Evolutionary conservation across 2,113 vertebrate species (phyloP).

Genomic region (Chelonoidis abingdonii): DNA sequence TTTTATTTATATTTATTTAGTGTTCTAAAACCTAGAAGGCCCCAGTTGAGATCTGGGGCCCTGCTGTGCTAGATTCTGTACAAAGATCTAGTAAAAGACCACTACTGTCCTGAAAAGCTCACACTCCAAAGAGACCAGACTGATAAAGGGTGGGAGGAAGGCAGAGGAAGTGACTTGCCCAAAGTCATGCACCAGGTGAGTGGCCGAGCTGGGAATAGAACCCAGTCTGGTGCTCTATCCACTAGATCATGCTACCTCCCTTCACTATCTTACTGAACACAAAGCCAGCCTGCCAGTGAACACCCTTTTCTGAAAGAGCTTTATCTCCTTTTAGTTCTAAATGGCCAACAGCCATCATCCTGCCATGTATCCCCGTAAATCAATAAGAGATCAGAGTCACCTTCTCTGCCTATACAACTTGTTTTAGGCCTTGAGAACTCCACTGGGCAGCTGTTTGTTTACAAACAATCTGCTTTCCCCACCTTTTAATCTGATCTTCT

Average conservation of each 20-base stretch:
- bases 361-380: accelerated
- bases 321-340: accelerated
- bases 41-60: no score
- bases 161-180: no score
- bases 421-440: accelerated
- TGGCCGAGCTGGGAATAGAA: not conserved
- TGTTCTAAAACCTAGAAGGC: not conserved
- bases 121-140: not conserved
- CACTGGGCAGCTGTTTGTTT: not conserved
- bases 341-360: accelerated
- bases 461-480: not conserved
- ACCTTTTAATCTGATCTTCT: not conserved
- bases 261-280: not conserved
- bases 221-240: not conserved
- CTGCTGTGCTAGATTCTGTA: not conserved
- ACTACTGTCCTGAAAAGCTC: not conserved
- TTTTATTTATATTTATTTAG: not conserved
- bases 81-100: no score
- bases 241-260: not conserved
- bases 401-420: accelerated
- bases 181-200: not conserved
- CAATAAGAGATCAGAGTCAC: accelerated
- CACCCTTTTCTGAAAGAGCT: accelerated
- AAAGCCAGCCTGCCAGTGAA: not conserved
- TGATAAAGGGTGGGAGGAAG: no score